Percentiles rank a stretch among this genome's conserved stretches.
Evolutionary conservation across 2,888 invertebrate species (phyloP).

Genomic region (Unio delphinus): DNA sequence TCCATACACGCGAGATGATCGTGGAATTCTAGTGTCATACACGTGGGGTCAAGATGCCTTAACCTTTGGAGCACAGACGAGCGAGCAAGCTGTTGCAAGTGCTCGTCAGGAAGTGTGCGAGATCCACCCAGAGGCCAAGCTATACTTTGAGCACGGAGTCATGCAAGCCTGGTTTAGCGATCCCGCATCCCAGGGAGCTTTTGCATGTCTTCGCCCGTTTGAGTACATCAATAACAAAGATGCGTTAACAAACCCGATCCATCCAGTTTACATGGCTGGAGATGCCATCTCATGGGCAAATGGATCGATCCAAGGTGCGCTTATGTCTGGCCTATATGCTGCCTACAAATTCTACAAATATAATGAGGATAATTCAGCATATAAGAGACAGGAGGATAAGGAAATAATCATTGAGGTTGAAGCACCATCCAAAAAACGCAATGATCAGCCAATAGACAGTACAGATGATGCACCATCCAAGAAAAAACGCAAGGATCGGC

Average conservation of each 20-base stretch:
- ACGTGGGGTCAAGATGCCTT: slow-evolving; percentile 25
- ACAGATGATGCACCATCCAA: no score
- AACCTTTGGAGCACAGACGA: slow-evolving; percentile 16
- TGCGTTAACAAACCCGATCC: slow-evolving; percentile 8
- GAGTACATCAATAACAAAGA: slow-evolving; percentile 21
- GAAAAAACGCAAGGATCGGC: no score
- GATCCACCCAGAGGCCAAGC: slow-evolving; percentile 24
- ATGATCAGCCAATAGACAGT: no score
- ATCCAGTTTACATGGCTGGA: slow-evolving; percentile 28
- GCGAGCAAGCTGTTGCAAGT: slow-evolving; percentile 17
- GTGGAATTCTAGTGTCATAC: slow-evolving; percentile 28
- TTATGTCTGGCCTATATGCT: slow-evolving; percentile 17
- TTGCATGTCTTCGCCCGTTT: slow-evolving; percentile 13
- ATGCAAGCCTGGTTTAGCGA: slow-evolving; percentile 33
- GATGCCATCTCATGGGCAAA: slow-evolving; percentile 34
- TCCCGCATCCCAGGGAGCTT: slow-evolving; percentile 22
- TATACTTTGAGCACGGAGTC: slow-evolving; percentile 28
- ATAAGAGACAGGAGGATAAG: no score
- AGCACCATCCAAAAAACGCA: no score
- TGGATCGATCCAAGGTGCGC: slow-evolving; percentile 25
- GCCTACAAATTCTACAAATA: slow-evolving; percentile 16
- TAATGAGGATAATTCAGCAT: no score
- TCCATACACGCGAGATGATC: slow-evolving; percentile 6
- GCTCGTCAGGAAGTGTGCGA: slow-evolving; percentile 24
- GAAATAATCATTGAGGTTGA: no score